Conservation (phyloP, 2,888 invertebrate species). For the Drosophila histrio region DNA sequence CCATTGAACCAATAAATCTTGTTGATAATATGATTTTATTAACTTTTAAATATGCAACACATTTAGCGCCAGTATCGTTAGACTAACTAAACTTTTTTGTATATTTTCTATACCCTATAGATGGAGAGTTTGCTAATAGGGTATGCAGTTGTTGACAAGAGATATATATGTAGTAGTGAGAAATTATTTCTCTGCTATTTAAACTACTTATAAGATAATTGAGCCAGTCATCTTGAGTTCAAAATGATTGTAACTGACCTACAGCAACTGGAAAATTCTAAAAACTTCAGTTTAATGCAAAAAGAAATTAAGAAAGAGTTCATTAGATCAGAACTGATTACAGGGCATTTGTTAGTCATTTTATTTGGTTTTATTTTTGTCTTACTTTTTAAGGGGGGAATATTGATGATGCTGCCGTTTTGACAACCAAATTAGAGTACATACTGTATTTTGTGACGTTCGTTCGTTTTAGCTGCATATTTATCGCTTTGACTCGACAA, state of each 20-base stretch:
- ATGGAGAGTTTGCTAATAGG: not conserved
- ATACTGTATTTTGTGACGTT: slow-evolving; percentile 37
- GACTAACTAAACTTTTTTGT: slow-evolving; percentile 22
- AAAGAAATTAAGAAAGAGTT: not conserved
- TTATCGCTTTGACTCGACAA: slow-evolving; percentile 40
- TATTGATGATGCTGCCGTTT: slow-evolving; percentile 64
- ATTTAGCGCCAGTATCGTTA: slow-evolving; percentile 69
- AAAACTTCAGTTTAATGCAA: not conserved
- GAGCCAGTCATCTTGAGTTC: too few relatives aligned
- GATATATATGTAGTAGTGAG: too few relatives aligned
- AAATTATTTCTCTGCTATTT: too few relatives aligned
- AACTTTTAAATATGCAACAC: slow-evolving; percentile 76
- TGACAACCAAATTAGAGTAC: slow-evolving; percentile 79
- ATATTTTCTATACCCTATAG: not conserved
- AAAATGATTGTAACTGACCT: too few relatives aligned
- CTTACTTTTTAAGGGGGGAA: slow-evolving; percentile 16
- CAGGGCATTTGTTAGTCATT: slow-evolving; percentile 1
- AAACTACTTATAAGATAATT: too few relatives aligned
- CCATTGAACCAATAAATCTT: slow-evolving; percentile 74
- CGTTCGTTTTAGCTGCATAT: slow-evolving; percentile 41
- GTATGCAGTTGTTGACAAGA: too few relatives aligned
- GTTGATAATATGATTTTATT: slow-evolving; percentile 77
- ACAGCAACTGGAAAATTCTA: too few relatives aligned
- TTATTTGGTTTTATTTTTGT: not conserved
- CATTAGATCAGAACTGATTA: not conserved